These are phyloP conservation scores for Phaethornis superciliosus DNA, from an alignment of 2,113 vertebrate species.

Conservation along the genomic window DNA sequence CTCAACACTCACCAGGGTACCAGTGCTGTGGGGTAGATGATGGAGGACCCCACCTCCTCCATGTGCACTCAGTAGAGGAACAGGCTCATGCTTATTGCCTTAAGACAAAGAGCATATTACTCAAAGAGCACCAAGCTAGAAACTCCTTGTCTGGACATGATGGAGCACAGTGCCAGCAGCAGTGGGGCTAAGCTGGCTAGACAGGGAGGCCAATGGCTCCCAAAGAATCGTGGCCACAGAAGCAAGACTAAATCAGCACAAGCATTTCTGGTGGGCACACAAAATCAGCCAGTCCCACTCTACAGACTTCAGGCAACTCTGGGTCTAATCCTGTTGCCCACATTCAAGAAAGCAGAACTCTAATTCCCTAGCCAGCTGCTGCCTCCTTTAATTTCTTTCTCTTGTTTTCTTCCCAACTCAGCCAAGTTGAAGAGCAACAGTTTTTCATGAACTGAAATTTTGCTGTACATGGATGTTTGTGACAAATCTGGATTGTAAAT, in stretches of 20 bases:
- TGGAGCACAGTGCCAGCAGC: background rate
- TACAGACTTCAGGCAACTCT: background rate
- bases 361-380: background rate
- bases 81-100: background rate
- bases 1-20: fast-evolving
- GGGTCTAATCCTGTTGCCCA: background rate
- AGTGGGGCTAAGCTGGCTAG: background rate
- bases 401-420: background rate
- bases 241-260: background rate
- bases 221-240: background rate
- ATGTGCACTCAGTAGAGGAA: fast-evolving
- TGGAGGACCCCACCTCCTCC: background rate
- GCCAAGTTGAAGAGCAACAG: background rate
- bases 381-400: background rate
- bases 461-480: slow-evolving; percentile 21
- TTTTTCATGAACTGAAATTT: background rate
- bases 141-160: background rate
- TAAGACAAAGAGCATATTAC: too few relatives aligned
- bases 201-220: background rate
- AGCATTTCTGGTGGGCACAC: background rate
- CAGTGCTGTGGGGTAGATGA: fast-evolving
- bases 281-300: background rate
- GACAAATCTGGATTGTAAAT: slow-evolving; percentile 46
- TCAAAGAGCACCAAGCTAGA: background rate
- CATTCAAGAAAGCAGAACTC: background rate